phyloP scores from a whole-genome alignment of 1,140 invertebrate species.

The Campoletis sonorensis region DNA sequence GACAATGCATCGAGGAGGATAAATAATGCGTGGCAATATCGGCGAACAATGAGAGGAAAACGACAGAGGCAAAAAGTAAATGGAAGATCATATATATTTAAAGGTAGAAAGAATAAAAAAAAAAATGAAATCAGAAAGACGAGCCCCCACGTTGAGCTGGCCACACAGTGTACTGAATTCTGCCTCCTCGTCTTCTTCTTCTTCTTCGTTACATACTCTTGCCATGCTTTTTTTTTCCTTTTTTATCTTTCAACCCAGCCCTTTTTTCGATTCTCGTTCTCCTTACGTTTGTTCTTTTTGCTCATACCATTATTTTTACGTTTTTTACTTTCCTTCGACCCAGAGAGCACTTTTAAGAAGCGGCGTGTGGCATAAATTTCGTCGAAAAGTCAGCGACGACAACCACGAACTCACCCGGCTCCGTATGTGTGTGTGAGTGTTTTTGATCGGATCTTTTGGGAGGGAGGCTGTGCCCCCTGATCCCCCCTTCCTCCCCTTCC shows the following conservation, averaged over 20 bases:
- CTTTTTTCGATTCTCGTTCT: constrained; percentile 12
- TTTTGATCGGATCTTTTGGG: constrained; percentile 20
- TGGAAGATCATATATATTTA: not conserved
- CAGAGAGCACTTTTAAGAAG: constrained; percentile 35
- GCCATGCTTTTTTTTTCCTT: not conserved
- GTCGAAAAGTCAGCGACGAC: constrained; percentile 6
- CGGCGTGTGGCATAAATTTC: constrained; percentile 38
- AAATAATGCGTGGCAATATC: constrained; percentile 49
- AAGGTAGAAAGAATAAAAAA: not conserved
- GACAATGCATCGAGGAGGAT: constrained; percentile 40
- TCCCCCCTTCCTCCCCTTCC: constrained; percentile 21
- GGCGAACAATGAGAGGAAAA: constrained; percentile 34
- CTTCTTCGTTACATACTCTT: constrained; percentile 5
- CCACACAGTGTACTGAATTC: constrained; percentile 10
- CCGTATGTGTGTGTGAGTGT: not conserved
- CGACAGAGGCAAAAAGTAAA: constrained; percentile 23
- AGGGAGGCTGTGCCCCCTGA: not conserved
- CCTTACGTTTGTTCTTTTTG: constrained; percentile 12
- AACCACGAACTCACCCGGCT: not conserved
- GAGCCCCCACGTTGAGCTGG: not conserved
- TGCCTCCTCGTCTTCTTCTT: not conserved
- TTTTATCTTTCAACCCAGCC: constrained; percentile 20
- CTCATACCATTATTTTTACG: not conserved
- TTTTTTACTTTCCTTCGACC: constrained; percentile 23
- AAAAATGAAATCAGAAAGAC: not conserved